These are phyloP conservation scores for Cardiocondyla obscurior DNA, from an alignment of 1,140 invertebrate genomes.

Conservation along the genomic window DNA sequence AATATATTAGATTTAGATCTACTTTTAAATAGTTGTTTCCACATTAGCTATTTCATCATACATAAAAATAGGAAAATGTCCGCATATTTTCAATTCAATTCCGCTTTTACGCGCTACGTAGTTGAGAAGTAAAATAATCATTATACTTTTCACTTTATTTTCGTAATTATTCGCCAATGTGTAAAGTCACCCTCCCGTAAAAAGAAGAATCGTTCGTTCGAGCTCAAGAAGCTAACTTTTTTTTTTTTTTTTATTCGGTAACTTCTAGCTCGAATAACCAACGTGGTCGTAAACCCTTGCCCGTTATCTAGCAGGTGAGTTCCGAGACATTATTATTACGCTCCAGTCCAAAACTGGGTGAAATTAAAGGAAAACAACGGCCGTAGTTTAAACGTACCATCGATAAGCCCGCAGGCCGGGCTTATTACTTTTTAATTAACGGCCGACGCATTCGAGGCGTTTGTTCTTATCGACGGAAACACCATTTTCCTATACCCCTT, in stretches of 20 bases:
- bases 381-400: slow-evolving; percentile 10
- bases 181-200: neutral
- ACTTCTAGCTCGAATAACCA: slow-evolving; percentile 60
- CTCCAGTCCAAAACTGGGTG: slow-evolving; percentile 63
- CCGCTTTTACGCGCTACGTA: neutral
- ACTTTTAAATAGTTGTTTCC: slow-evolving; percentile 3
- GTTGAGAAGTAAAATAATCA: neutral
- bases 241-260: slow-evolving; percentile 55
- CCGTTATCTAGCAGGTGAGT: slow-evolving; percentile 55
- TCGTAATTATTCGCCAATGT: neutral
- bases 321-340: slow-evolving; percentile 65
- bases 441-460: slow-evolving; percentile 3
- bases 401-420: slow-evolving; percentile 28
- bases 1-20: neutral
- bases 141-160: neutral
- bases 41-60: neutral
- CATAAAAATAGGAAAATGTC: neutral
- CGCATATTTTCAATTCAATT: neutral
- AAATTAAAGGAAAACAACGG: slow-evolving; percentile 71
- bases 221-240: slow-evolving; percentile 40
- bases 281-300: slow-evolving; percentile 32
- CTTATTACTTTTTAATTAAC: slow-evolving; percentile 72
- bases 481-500: slow-evolving; percentile 17
- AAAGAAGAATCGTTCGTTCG: slow-evolving; percentile 11
- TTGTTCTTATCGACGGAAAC: slow-evolving; percentile 39